Conservation (phyloP, 2,888 invertebrate species). For the Synanthedon andrenaeformis region DNA sequence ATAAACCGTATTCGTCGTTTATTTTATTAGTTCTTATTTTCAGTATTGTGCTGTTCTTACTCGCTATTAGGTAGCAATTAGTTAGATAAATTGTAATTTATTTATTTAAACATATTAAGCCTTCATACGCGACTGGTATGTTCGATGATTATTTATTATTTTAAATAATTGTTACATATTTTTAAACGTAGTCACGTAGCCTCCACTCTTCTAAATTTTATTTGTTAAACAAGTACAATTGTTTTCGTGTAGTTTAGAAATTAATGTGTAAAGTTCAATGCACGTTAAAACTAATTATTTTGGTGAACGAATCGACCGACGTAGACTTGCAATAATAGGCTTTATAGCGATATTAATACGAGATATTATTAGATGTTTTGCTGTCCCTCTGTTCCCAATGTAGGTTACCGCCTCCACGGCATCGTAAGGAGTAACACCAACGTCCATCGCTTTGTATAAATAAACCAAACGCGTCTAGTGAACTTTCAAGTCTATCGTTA, state of each 20-base stretch:
- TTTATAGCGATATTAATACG: constrained; percentile 43
- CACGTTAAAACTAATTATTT: not conserved
- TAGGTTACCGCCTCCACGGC: constrained; percentile 55
- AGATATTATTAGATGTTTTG: constrained; percentile 51
- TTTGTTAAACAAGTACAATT: constrained; percentile 5
- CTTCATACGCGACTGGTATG: constrained; percentile 42
- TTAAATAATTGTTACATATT: constrained; percentile 29
- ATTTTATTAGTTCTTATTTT: constrained; percentile 30
- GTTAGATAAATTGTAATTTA: constrained; percentile 64
- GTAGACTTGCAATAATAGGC: too few species aligned
- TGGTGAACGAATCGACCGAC: too few species aligned
- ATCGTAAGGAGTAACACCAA: constrained; percentile 63
- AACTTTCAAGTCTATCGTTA: constrained; percentile 20
- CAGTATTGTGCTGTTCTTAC: constrained; percentile 62
- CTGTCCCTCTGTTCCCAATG: not conserved
- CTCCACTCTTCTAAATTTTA: constrained; percentile 29
- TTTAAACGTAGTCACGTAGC: constrained; percentile 38
- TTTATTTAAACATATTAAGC: constrained; percentile 51
- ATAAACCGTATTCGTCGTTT: not conserved
- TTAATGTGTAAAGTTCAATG: constrained; percentile 10
- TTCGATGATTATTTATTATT: constrained; percentile 37
- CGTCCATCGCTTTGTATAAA: constrained; percentile 41
- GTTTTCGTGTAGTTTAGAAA: constrained; percentile 7
- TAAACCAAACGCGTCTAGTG: constrained; percentile 7
- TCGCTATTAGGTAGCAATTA: constrained; percentile 50